phyloP scores from a whole-genome alignment of 2,797 vertebrate species.

The Zenarchopterus dispar region DNA sequence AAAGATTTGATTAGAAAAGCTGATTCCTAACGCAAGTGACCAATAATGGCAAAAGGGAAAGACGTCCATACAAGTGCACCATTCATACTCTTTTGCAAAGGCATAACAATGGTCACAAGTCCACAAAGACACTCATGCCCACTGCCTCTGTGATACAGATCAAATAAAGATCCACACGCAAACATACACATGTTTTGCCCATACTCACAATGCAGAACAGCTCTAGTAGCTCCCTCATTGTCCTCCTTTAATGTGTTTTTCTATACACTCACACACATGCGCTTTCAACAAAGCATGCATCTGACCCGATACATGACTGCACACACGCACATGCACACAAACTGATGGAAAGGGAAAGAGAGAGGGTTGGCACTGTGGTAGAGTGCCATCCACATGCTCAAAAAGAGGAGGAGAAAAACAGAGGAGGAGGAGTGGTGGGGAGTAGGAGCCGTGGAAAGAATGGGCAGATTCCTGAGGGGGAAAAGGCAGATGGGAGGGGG shows the following conservation, averaged over 20 bases:
- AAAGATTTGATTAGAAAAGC: background rate
- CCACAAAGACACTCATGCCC: slow-evolving; percentile 41
- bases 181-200: slow-evolving; percentile 30
- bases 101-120: slow-evolving; percentile 48
- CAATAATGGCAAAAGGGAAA: slow-evolving; percentile 18
- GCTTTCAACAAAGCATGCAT: slow-evolving; percentile 66
- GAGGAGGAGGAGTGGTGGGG: slow-evolving; percentile 27
- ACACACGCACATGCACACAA: slow-evolving; percentile 46
- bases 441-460: slow-evolving; percentile 50
- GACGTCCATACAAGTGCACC: slow-evolving; percentile 5
- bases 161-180: slow-evolving; percentile 47
- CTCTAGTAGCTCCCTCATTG: slow-evolving; percentile 81
- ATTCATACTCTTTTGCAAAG: slow-evolving; percentile 19
- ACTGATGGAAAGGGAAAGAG: slow-evolving; percentile 39
- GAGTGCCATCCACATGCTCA: slow-evolving; percentile 63
- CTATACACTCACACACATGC: slow-evolving; percentile 65
- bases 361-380: slow-evolving; percentile 56
- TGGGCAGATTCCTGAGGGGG: slow-evolving; percentile 76
- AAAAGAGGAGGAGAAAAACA: slow-evolving; percentile 37
- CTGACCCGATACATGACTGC: slow-evolving; percentile 73
- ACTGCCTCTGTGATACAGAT: slow-evolving; percentile 27
- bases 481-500: slow-evolving; percentile 67
- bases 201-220: slow-evolving; percentile 79
- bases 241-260: slow-evolving; percentile 76
- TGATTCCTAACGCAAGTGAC: background rate